Conservation (phyloP, 2,888 invertebrate species). For the Anodontia alba region DNA sequence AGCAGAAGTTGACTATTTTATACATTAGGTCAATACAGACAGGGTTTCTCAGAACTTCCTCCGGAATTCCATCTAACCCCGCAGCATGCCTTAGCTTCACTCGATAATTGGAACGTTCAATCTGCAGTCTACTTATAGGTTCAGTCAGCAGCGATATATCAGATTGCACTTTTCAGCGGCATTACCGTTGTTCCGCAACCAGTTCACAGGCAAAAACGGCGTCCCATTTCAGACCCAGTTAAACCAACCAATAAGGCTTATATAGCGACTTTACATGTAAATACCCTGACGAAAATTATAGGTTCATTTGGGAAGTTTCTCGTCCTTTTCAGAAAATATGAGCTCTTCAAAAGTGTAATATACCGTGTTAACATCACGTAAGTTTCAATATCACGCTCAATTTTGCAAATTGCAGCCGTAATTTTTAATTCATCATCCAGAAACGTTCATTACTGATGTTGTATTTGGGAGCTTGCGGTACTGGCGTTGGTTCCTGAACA, state of each 20-base stretch:
- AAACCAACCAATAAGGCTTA: background rate
- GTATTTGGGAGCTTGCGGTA: too few species aligned
- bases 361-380: background rate
- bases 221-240: background rate
- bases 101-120: constrained; percentile 1
- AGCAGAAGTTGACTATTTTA: background rate
- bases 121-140: background rate
- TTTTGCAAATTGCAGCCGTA: background rate
- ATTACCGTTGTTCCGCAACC: background rate
- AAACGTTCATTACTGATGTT: background rate
- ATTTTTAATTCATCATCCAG: background rate
- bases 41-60: constrained; percentile 1
- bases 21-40: background rate
- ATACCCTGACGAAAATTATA: background rate
- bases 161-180: background rate
- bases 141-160: background rate
- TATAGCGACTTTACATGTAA: background rate
- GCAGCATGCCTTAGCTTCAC: constrained; percentile 19
- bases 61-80: constrained; percentile 28
- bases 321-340: constrained; percentile 18
- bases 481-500: too few species aligned
- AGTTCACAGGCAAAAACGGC: too few species aligned
- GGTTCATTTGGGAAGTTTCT: background rate
- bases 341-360: background rate
- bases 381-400: background rate